A percentile compares a stretch with the other conserved stretches of the same genome.
Conservation (phyloP, 2,113 vertebrate species). For the Trichechus manatus region DNA sequence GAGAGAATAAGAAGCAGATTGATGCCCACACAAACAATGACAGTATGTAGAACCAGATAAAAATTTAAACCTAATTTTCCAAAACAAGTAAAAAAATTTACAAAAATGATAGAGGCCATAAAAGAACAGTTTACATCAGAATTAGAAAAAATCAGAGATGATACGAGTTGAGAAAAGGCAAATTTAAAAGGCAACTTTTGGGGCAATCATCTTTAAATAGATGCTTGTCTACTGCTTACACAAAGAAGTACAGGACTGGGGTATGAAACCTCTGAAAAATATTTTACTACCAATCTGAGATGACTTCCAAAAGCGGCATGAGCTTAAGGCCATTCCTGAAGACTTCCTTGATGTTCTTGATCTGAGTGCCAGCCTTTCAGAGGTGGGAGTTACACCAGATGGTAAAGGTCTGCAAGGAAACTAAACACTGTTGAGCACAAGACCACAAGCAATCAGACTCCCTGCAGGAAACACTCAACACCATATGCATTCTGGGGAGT, state of each 20-base stretch:
- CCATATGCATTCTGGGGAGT: too few relatives aligned
- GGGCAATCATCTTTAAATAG: background rate
- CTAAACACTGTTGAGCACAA: background rate
- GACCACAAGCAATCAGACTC: background rate
- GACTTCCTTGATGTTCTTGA: conserved; percentile 99
- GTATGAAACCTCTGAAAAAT: rapidly evolving
- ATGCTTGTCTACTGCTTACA: background rate
- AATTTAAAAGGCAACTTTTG: background rate
- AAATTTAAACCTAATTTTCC: too few relatives aligned
- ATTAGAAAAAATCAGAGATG: too few relatives aligned
- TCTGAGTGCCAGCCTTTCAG: conserved; percentile 97
- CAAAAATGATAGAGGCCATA: background rate
- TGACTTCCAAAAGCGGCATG: conserved; percentile 98
- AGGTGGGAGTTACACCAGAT: conserved; percentile 99
- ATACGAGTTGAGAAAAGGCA: too few relatives aligned
- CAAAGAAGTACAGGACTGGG: background rate
- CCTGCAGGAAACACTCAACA: rapidly evolving
- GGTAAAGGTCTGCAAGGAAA: conserved; percentile 94
- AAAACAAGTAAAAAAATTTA: too few relatives aligned
- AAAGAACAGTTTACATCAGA: background rate
- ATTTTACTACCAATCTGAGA: conserved; percentile 92
- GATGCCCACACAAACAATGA: too few relatives aligned
- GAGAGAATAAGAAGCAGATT: too few relatives aligned
- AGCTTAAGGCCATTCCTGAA: conserved; percentile 99
- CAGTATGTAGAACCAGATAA: too few relatives aligned